Evolutionary conservation across 2,797 vertebrate species (phyloP), one percentile per base, ranked within the genome.

Genomic region (Lophius americanus): DNA sequence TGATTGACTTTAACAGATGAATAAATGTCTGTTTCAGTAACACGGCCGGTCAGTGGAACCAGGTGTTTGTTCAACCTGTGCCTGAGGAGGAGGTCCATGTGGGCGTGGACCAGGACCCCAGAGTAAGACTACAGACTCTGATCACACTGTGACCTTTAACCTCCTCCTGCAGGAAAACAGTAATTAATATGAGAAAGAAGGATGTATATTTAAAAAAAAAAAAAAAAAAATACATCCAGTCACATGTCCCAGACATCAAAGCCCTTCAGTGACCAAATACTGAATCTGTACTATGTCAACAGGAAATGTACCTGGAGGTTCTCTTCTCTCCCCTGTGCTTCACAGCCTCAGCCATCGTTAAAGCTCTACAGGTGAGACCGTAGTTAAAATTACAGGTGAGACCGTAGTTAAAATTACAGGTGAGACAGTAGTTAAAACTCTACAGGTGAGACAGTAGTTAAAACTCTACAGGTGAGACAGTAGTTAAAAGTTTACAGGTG

Each of bases 231-330:
- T 2, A 38, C 37, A 38, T 38, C 37, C 37, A 38, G 37, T 44
- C 11, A 4, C 12, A 2, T 44, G 10, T 44, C 43, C 2, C 43
- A 44, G 43, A 44, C 43, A 44, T 44, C 12, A 44, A 44, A 44
- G 9, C 12, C 3, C 10, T 11, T 10, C 10, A 44, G 43, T 44
- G 4, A 12, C 32, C 13, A 8, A 38, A 46, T 5, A 12, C 11
- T 12, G 13, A 56, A 11, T 63, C 13, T 75, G 38, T 50, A 55
- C 8, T 70, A 2, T 63, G 46, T 76, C 7, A 9, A 64, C 86
- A 99, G 97, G 97, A 99, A 76, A 93, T 94, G 0, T 99, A 98
- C 73, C 85, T 96, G 79, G 95, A 96, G 1, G 90, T 90, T 51
- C 92, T 99, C 8, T 99, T 99, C 86, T 95, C 87, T 46, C 95